phyloP scores from a whole-genome alignment of 2,797 vertebrate species.

The Myripristis murdjan region DNA sequence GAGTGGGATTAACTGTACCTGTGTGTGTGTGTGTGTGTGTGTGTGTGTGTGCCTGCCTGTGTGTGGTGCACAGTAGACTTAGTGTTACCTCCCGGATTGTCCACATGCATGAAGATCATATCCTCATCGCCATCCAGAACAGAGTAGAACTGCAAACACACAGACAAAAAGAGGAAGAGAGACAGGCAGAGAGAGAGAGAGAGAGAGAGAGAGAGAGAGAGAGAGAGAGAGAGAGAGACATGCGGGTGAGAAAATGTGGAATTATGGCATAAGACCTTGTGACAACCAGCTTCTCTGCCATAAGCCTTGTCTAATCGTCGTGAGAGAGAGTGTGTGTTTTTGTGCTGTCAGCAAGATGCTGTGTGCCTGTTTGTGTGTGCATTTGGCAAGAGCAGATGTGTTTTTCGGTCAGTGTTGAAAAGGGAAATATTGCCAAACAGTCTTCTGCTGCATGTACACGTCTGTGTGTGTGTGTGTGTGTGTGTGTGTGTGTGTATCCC shows the following conservation, averaged over 20 bases:
- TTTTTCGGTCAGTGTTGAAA: constrained; percentile 35
- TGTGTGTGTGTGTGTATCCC: neutral
- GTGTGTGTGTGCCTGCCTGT: constrained; percentile 7
- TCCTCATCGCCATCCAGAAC: constrained; percentile 88
- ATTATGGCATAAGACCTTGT: constrained; percentile 26
- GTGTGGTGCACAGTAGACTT: neutral
- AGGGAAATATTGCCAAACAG: constrained; percentile 43
- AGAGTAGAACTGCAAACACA: constrained; percentile 86
- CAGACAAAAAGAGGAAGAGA: constrained; percentile 5
- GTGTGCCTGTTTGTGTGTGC: constrained; percentile 13
- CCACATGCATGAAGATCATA: constrained; percentile 91
- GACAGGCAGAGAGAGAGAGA: neutral
- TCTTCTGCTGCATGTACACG: neutral
- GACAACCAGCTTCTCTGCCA: constrained; percentile 46
- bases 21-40: constrained; percentile 6
- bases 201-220: neutral
- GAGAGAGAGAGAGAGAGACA: neutral
- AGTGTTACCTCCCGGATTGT: constrained; percentile 87
- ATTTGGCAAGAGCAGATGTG: constrained; percentile 42
- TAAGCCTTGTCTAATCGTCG: constrained; percentile 55
- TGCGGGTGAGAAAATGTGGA: constrained; percentile 26
- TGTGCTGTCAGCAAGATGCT: constrained; percentile 70
- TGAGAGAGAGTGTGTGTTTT: constrained; percentile 63
- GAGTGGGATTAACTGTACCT: neutral
- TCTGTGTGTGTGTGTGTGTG: neutral